Evolutionary conservation across 2,888 invertebrate genomes (phyloP), one percentile per base, ranked within the genome.

Genomic region (Drosophila subquinaria): DNA sequence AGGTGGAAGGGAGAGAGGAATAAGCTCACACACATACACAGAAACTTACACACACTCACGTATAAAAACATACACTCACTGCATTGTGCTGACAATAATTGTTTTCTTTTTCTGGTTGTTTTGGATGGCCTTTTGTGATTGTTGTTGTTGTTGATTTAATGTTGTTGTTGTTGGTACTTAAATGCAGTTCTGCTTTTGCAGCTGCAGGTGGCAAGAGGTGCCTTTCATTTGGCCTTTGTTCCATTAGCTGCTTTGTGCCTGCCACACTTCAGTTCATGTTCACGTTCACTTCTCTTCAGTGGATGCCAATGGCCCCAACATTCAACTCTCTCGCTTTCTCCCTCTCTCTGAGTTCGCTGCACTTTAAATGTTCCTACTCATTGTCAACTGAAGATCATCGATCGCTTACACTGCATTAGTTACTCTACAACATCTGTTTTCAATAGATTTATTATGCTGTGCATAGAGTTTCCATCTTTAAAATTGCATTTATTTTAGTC

Each of bases 141-240:
- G 23, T 66, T 60, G 66, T 60, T 60, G 51, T 33, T 65, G 64
- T 45, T 51, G 48, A n/a, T 53, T n/a, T 13, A 23, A 6, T 52
- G 23, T 27, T 38, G 23, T 36, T 65, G 11, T 60, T 33, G 13
- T 15, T 33, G 47, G 30, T 38, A 38, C 10, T 35, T 56, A 56
- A 23, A 17, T 55, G 48, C 42, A 36, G 27, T 8, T 10, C 10
- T 43, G 50, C 6, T 4, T n/a, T 27, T 36, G 40, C 50, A 38
- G n/a, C 27, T 15, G 5, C 23, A n/a, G 10, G 15, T 8, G 20
- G 9, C 17, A n/a, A 38, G 10, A n/a, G 11, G 9, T 5, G 43
- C 51, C 51, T 35, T 36, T 36, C 17, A 51, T 52, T 45, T 45
- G 20, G 43, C 43, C 55, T 56, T 55, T 67, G 50, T 63, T 56